These are phyloP conservation scores for Pantherophis alleghaniensis DNA, from an alignment of 2,797 vertebrate genomes.

Conservation along the genomic window DNA sequence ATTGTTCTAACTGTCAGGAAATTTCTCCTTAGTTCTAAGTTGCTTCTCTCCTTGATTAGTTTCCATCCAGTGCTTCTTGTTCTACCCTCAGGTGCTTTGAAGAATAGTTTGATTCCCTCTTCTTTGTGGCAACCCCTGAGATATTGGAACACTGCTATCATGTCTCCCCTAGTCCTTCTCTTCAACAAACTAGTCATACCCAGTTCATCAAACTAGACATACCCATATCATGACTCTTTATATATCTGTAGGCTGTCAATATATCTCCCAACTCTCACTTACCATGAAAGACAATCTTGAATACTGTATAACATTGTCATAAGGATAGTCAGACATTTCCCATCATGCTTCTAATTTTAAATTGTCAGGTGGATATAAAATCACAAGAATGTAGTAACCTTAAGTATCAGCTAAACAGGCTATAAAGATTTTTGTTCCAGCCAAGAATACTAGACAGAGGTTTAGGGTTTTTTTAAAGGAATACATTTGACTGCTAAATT, in stretches of 20 bases:
- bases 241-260: neutral
- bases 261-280: neutral
- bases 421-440: neutral
- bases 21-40: too few species aligned
- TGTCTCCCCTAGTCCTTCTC: too few species aligned
- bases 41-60: too few species aligned
- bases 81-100: too few species aligned
- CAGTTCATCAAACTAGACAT: too few species aligned
- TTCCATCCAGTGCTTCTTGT: too few species aligned
- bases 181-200: too few species aligned
- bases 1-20: too few species aligned
- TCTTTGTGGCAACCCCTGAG: too few species aligned
- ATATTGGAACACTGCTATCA: too few species aligned
- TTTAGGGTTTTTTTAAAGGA: neutral
- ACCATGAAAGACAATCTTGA: neutral
- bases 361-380: neutral
- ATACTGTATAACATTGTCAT: neutral
- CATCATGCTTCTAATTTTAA: neutral
- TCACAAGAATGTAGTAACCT: neutral
- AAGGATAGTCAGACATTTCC: neutral
- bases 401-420: neutral
- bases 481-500: neutral
- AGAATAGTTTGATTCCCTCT: too few species aligned
- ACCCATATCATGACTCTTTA: neutral
- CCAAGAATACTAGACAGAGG: neutral